Conservation (phyloP, 2,888 invertebrate genomes). For the Lasioglossum marginatum region DNA sequence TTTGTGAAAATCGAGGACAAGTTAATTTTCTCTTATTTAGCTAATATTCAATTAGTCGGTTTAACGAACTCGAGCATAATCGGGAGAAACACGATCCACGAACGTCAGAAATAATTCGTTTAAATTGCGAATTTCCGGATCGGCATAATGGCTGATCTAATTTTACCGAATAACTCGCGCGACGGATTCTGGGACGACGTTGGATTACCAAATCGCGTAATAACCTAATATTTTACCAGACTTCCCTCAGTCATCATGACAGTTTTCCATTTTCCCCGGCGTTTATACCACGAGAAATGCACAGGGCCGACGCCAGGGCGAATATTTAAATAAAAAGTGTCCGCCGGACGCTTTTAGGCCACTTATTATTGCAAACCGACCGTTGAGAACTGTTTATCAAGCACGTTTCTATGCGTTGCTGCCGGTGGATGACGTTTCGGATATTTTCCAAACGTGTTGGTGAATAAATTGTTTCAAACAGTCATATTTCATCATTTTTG, state of each 20-base stretch:
- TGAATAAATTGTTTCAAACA: not conserved
- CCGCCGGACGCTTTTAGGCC: not conserved
- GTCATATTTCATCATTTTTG: not conserved
- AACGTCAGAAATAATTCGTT: not conserved
- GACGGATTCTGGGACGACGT: constrained; percentile 24
- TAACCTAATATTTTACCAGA: constrained; percentile 51
- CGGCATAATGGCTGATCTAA: constrained; percentile 37
- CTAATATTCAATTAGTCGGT: not conserved
- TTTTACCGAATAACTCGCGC: constrained; percentile 30
- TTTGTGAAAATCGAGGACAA: not conserved
- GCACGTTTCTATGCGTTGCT: not conserved
- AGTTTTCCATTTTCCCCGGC: constrained; percentile 38
- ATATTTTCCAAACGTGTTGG: not conserved
- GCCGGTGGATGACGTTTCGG: not conserved
- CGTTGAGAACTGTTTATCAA: not conserved
- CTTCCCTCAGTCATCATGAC: constrained; percentile 31
- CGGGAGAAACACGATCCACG: not conserved
- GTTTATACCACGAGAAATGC: constrained; percentile 1
- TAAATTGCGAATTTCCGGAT: not conserved
- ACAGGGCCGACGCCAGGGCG: not conserved
- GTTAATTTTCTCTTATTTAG: not conserved
- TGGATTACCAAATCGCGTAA: constrained; percentile 46
- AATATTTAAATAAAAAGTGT: constrained; percentile 21
- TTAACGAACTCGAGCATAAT: not conserved
- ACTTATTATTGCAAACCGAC: not conserved